Evolutionary conservation across 2,113 vertebrate genomes (phyloP).

Genomic region (Paralichthys olivaceus): DNA sequence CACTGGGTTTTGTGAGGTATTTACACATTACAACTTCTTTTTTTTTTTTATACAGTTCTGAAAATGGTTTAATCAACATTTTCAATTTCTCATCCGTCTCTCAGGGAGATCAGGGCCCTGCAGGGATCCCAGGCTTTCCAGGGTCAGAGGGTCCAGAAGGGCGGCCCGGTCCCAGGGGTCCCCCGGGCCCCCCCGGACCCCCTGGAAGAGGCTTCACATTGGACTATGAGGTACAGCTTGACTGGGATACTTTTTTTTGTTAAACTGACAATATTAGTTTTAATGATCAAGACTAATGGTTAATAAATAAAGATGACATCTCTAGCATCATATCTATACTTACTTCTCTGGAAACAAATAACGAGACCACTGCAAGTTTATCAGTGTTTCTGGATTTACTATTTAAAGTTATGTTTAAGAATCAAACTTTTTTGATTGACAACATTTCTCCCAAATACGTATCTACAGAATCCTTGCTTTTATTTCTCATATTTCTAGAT

Average conservation of each 20-base stretch:
- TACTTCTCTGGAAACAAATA: too few relatives aligned
- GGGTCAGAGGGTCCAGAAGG: conserved; percentile 87
- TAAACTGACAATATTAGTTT: not conserved
- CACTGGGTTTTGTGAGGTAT: not conserved
- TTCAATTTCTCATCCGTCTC: conserved; percentile 7
- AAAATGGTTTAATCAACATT: not conserved
- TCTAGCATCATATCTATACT: too few relatives aligned
- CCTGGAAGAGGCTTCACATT: conserved; percentile 66
- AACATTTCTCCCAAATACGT: too few relatives aligned
- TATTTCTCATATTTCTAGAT: too few relatives aligned
- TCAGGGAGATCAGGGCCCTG: conserved; percentile 88
- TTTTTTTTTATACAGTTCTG: too few relatives aligned
- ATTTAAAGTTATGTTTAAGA: too few relatives aligned
- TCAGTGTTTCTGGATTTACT: too few relatives aligned
- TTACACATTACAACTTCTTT: too few relatives aligned
- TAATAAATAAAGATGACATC: too few relatives aligned
- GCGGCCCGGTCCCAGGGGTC: conserved; percentile 85
- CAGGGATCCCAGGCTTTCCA: conserved; percentile 85
- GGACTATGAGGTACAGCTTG: conserved; percentile 85
- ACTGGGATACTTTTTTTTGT: not conserved
- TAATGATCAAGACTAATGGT: not conserved
- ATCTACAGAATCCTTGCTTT: too few relatives aligned
- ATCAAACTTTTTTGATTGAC: too few relatives aligned
- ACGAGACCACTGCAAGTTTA: too few relatives aligned
- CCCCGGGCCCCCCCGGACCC: conserved; percentile 85